A percentile compares a stretch with the other conserved stretches of the same genome.
phyloP scores from a whole-genome alignment of 2,888 invertebrate species.

The Dorcus hopei region DNA sequence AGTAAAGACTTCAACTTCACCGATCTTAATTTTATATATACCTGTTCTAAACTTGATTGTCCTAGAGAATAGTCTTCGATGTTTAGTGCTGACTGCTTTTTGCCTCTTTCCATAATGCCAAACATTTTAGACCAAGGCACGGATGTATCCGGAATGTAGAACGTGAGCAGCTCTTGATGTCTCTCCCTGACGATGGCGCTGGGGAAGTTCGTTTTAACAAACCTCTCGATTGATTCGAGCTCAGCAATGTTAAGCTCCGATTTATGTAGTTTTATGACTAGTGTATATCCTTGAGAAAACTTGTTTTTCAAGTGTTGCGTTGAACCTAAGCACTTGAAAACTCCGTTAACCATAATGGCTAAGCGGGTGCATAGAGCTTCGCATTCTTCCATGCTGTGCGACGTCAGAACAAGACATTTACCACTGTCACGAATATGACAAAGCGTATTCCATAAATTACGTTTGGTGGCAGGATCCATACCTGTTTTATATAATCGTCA shows the following conservation, averaged over 20 bases:
- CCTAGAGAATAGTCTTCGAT: constrained; percentile 77
- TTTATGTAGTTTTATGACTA: constrained; percentile 48
- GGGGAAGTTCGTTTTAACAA: constrained; percentile 39
- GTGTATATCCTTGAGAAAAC: constrained; percentile 61
- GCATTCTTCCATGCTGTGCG: constrained; percentile 86
- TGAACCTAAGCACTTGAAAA: constrained; percentile 75
- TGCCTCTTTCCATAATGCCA: constrained; percentile 65
- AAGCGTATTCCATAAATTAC: constrained; percentile 77
- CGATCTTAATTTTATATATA: constrained; percentile 19
- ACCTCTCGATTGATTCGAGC: constrained; percentile 27
- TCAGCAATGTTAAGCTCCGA: constrained; percentile 15
- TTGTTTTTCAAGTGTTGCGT: constrained; percentile 80
- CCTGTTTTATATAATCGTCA: constrained; percentile 50
- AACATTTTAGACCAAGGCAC: constrained; percentile 74
- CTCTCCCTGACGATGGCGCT: constrained; percentile 57
- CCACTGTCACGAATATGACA: constrained; percentile 66
- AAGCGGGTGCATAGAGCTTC: constrained; percentile 78
- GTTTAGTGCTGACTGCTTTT: constrained; percentile 48
- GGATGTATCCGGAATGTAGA: constrained; percentile 60
- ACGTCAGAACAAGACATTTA: constrained; percentile 75
- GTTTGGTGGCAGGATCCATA: constrained; percentile 77
- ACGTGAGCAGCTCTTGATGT: constrained; percentile 70
- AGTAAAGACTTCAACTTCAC: not conserved
- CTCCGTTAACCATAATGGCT: constrained; percentile 84
- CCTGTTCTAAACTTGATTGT: constrained; percentile 79